These are phyloP conservation scores for Agriopis leucophaearia DNA, from an alignment of 2,888 invertebrate genomes.

Conservation along the genomic window DNA sequence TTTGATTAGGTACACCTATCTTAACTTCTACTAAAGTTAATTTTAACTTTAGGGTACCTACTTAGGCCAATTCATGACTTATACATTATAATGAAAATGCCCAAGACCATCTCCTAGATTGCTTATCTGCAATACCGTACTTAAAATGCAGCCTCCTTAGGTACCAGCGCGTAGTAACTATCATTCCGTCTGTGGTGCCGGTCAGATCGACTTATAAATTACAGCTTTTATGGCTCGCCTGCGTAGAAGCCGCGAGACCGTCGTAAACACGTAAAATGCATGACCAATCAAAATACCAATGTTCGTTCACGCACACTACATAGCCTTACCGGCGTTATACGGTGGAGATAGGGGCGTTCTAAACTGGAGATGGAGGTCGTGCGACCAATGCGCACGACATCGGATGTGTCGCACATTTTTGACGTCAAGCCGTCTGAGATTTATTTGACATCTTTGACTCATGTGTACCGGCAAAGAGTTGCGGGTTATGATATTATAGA, in stretches of 20 bases:
- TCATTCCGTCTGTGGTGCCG: conserved; percentile 36
- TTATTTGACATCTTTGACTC: too few species aligned
- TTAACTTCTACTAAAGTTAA: too few species aligned
- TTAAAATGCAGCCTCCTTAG: conserved; percentile 63
- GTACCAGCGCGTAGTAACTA: conserved; percentile 25
- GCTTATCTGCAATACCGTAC: conserved; percentile 61
- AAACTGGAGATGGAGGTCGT: neutral
- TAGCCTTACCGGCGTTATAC: conserved; percentile 24
- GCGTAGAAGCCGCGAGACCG: conserved; percentile 69
- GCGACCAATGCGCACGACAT: neutral
- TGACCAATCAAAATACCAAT: conserved; percentile 87
- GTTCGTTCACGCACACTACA: conserved; percentile 68
- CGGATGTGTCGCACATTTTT: neutral
- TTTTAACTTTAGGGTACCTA: too few species aligned
- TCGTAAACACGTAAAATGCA: conserved; percentile 86
- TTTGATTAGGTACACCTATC: too few species aligned
- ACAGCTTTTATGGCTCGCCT: conserved; percentile 76
- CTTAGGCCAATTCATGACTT: neutral
- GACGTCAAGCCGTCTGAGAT: too few species aligned
- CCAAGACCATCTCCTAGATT: conserved; percentile 43
- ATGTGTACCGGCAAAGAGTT: too few species aligned
- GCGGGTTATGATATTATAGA: too few species aligned
- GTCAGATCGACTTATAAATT: conserved; percentile 67
- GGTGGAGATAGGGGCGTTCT: neutral
- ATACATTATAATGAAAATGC: conserved; percentile 11